Percentiles rank a stretch among this genome's conserved stretches.
Conservation (phyloP, 2,113 vertebrate species). For the Actinemys pallida region DNA sequence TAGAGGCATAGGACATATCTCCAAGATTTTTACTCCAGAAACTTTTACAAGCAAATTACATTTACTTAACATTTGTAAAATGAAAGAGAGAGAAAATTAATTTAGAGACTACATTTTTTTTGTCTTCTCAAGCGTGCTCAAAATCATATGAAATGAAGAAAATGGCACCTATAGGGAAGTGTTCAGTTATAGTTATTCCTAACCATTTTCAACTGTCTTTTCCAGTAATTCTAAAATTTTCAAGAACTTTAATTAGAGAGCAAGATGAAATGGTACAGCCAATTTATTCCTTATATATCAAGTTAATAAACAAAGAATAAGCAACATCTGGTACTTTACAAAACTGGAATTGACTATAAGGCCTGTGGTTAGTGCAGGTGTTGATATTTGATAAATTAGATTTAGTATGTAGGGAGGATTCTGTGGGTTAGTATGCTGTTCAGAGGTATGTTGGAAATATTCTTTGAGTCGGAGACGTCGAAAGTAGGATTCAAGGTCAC, state of each 20-base stretch:
- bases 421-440: no score
- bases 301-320: constrained; percentile 42
- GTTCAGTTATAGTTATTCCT: neutral
- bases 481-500: no score
- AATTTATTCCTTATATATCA: neutral
- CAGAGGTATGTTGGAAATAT: no score
- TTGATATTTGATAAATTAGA: constrained; percentile 67
- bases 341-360: constrained; percentile 43
- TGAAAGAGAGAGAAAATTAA: neutral
- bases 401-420: constrained; percentile 26
- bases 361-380: constrained; percentile 65
- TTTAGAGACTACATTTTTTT: neutral
- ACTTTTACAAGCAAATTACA: neutral
- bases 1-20: neutral
- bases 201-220: neutral
- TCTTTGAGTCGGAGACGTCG: no score
- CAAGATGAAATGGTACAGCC: neutral
- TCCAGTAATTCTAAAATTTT: neutral
- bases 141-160: neutral
- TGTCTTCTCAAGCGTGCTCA: neutral
- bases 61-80: neutral
- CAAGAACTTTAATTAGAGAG: neutral
- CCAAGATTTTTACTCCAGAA: neutral
- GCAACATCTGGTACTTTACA: constrained; percentile 67
- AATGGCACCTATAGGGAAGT: neutral